Percentiles rank a stretch among this genome's conserved stretches.
phyloP scores from a whole-genome alignment of 2,113 vertebrate species.

The Potamarius usumacintae region DNA sequence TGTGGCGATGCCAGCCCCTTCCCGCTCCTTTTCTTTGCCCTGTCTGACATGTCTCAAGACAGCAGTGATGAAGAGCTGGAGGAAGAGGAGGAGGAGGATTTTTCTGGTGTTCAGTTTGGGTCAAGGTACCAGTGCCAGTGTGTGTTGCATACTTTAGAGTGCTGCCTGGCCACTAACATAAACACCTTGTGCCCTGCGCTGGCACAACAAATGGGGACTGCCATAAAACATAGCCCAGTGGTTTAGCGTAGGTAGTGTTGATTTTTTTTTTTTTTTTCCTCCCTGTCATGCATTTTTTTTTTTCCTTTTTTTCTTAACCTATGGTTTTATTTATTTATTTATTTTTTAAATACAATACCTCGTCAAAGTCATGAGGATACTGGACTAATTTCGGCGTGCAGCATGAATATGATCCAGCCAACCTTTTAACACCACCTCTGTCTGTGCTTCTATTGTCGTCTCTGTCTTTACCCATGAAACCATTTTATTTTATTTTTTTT shows the following conservation, averaged over 20 bases:
- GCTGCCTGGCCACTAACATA: conserved; percentile 58
- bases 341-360: not conserved
- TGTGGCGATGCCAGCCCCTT: conserved; percentile 79
- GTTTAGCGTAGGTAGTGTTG: not conserved
- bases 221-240: conserved; percentile 7
- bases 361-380: not conserved
- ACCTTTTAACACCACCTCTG: conserved; percentile 11
- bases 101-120: conserved; percentile 96
- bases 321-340: not conserved
- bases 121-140: conserved; percentile 87
- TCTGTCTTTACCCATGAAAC: not conserved
- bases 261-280: not conserved
- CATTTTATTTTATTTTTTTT: not conserved
- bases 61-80: conserved; percentile 90
- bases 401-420: conserved; percentile 30
- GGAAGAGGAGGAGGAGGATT: conserved; percentile 87
- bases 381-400: conserved; percentile 14
- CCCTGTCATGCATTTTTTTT: not conserved
- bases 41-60: conserved; percentile 91
- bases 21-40: conserved; percentile 88
- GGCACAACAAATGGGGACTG: conserved; percentile 11
- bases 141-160: conserved; percentile 68
- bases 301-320: not conserved
- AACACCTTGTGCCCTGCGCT: conserved; percentile 15
- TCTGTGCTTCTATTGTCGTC: not conserved